A percentile compares a stretch with the other conserved stretches of the same genome.
These are phyloP conservation scores for Alectoris magna DNA, from an alignment of 2,797 vertebrate genomes.

Conservation along the genomic window DNA sequence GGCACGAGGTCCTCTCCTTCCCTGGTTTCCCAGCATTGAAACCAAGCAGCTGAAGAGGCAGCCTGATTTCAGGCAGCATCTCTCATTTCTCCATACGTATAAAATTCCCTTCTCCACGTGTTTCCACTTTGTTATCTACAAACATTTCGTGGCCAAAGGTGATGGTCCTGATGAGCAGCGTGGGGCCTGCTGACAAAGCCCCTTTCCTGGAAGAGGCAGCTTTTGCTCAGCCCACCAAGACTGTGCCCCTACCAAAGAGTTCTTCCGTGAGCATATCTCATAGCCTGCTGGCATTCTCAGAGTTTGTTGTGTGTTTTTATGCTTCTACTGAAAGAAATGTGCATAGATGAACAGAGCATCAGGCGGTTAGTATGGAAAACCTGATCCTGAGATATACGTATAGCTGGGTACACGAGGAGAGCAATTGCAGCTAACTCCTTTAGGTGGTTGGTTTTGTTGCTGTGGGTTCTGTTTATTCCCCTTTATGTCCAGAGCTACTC, in stretches of 20 bases:
- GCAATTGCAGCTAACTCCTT: neutral
- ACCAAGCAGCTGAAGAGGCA: neutral
- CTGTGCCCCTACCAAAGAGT: neutral
- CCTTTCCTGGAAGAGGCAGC: neutral
- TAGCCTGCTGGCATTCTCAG: neutral
- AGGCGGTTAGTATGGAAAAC: neutral
- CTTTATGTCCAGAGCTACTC: too few species aligned
- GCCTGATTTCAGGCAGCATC: rapidly evolving
- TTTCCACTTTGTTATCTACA: neutral
- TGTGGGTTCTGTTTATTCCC: neutral
- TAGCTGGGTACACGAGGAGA: neutral
- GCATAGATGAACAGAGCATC: neutral
- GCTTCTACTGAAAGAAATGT: neutral
- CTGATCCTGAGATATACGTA: neutral
- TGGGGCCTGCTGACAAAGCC: neutral
- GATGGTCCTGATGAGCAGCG: rapidly evolving
- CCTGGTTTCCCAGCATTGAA: neutral
- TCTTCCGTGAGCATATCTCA: neutral
- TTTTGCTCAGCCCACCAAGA: conserved; percentile 34
- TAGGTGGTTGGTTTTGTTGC: too few species aligned
- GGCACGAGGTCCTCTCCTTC: neutral
- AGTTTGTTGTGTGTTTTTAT: neutral
- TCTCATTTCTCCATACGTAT: neutral
- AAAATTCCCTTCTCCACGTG: neutral
- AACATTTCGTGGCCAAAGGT: neutral